Evolutionary conservation across 2,113 vertebrate genomes (phyloP), one percentile per base, ranked within the genome.

Genomic region (Meleagris gallopavo): DNA sequence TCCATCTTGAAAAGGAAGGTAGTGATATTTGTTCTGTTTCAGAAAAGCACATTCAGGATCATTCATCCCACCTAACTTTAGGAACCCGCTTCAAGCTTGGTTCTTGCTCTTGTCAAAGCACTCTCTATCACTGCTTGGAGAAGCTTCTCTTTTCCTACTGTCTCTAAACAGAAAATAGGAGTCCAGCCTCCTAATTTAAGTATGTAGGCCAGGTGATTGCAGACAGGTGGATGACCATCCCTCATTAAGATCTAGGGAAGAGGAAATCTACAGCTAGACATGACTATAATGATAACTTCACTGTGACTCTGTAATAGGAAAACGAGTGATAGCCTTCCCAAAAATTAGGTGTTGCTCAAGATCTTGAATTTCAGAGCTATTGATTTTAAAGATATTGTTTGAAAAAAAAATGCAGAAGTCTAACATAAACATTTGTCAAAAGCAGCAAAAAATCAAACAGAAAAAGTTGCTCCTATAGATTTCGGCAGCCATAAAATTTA

Each of bases 371-470:
- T 88, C 66, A 73, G 71, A 72, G 32, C n/a, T 95, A 95, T 91
- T 90, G 94, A 97, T 95, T 95, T 96, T 79, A 90, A 94, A 90
- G 74, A 30, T 50, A 93, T 20, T 3, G 80, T 86, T 82, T 72
- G 61, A 84, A 95, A 96, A 95, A 96, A 76, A 93, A 94, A 88
- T n/a, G 78, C 40, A 95, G 69, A 88, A 65, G 82, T 62, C 21
- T 91, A 95, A 96, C 92, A 93, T 45, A 95, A 96, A 97, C 84
- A 92, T 97, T 94, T 97, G 88, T 97, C 94, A 97, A 89, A 94
- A 88, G 76, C 76, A 77, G 83, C 62, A 90, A 95, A 93, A 94
- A 88, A 93, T 87, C 66, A 94, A 83, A 88, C 94, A 61, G 30
- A 86, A 89, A 96, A 96, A 93, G 90, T 74, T 92, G 66, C 62